Evolutionary conservation across 2,888 invertebrate species (phyloP).

Genomic region (Caradrina kadenii): DNA sequence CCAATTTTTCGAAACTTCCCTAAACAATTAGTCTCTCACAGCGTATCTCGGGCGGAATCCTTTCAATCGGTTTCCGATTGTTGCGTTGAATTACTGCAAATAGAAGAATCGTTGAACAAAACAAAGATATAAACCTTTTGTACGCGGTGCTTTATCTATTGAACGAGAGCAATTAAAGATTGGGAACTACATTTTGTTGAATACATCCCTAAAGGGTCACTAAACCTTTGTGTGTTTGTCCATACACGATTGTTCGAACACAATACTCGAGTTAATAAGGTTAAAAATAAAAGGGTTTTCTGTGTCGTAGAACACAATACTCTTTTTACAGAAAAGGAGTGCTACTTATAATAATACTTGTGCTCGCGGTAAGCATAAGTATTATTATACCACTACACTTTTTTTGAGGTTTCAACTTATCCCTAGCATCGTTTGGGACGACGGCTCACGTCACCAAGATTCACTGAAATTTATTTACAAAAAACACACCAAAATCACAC

Average conservation of each 20-base stretch:
- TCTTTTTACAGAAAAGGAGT: neutral
- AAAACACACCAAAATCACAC: neutral
- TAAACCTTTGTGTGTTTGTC: conserved; percentile 18
- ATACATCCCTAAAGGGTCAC: conserved; percentile 33
- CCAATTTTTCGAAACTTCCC: conserved; percentile 56
- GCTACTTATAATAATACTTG: too few relatives aligned
- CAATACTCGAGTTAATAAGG: conserved; percentile 28
- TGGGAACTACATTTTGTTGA: conserved; percentile 36
- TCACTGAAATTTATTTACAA: neutral
- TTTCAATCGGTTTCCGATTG: conserved; percentile 58
- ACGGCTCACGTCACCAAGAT: neutral
- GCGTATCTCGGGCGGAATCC: conserved; percentile 49
- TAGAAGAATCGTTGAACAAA: conserved; percentile 49
- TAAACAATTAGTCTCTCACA: conserved; percentile 58
- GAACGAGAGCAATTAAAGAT: conserved; percentile 42
- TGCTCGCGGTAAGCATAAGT: too few relatives aligned
- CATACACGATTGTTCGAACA: conserved; percentile 22
- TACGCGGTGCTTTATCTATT: conserved; percentile 35
- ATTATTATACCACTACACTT: too few relatives aligned
- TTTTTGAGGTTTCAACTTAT: too few relatives aligned
- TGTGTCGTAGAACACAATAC: conserved; percentile 2
- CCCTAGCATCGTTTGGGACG: too few relatives aligned
- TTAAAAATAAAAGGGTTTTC: conserved; percentile 18
- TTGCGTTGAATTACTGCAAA: conserved; percentile 57
- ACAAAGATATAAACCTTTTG: conserved; percentile 53